Conservation (phyloP, 1,140 invertebrate species). For the Arctopsyche grandis region DNA sequence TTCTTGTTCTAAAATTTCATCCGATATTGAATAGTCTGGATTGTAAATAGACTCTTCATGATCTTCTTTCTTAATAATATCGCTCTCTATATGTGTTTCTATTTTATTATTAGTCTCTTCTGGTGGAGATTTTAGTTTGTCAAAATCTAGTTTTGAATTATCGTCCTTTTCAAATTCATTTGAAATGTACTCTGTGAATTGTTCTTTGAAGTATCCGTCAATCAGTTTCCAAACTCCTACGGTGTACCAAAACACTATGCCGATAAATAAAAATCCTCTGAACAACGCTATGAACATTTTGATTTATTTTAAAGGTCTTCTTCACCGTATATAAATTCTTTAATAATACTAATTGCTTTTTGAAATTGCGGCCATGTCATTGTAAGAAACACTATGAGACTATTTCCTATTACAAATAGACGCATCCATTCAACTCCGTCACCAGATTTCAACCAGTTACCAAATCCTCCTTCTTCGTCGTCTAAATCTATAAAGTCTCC, state of each 20-base stretch:
- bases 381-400: slow-evolving; percentile 66
- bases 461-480: slow-evolving; percentile 63
- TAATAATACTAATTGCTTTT: slow-evolving; percentile 58
- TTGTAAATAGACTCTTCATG: slow-evolving; percentile 1
- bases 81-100: neutral
- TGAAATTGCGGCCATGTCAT: slow-evolving; percentile 69
- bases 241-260: slow-evolving; percentile 66
- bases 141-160: slow-evolving; percentile 53
- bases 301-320: slow-evolving; percentile 49
- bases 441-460: slow-evolving; percentile 67
- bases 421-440: slow-evolving; percentile 69
- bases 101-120: neutral
- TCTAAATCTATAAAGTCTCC: slow-evolving; percentile 48
- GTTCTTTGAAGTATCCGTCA: slow-evolving; percentile 66
- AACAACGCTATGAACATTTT: slow-evolving; percentile 62
- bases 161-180: slow-evolving; percentile 61
- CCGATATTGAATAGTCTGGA: slow-evolving; percentile 37
- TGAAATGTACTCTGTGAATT: slow-evolving; percentile 63
- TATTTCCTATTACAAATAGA: slow-evolving; percentile 70
- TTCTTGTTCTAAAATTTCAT: neutral
- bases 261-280: slow-evolving; percentile 62
- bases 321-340: slow-evolving; percentile 60
- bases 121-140: neutral
- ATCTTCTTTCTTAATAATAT: slow-evolving; percentile 5
- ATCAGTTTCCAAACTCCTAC: slow-evolving; percentile 65